Conservation (phyloP, 2,888 invertebrate species). For the Odontothrips loti region DNA sequence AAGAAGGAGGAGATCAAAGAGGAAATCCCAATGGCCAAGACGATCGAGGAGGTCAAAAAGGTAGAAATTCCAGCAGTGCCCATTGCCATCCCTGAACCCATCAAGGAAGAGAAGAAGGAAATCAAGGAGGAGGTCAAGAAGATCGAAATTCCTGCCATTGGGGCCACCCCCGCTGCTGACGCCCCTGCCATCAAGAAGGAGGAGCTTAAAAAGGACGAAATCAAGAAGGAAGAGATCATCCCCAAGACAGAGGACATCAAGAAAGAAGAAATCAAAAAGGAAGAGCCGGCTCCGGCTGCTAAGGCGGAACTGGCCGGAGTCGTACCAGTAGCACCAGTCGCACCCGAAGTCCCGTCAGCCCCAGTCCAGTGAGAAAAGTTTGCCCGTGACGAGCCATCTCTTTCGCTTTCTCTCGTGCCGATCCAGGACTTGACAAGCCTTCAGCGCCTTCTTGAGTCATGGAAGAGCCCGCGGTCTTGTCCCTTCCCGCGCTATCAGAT, state of each 20-base stretch:
- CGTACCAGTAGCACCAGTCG: conserved; percentile 35
- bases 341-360: conserved; percentile 35
- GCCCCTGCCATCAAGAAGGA: conserved; percentile 39
- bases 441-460: neutral
- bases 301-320: conserved; percentile 35
- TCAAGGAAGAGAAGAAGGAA: conserved; percentile 38
- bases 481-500: conserved; percentile 19
- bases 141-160: conserved; percentile 41
- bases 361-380: conserved; percentile 12
- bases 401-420: neutral
- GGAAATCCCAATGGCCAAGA: conserved; percentile 42
- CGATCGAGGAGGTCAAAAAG: conserved; percentile 40
- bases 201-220: conserved; percentile 39
- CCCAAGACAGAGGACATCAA: conserved; percentile 38
- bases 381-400: neutral
- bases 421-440: neutral
- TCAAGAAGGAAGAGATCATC: conserved; percentile 39
- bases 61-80: conserved; percentile 41
- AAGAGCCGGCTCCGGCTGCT: conserved; percentile 37
- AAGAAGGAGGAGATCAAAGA: conserved; percentile 40
- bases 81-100: conserved; percentile 41
- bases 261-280: conserved; percentile 38
- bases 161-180: conserved; percentile 32
- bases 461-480: neutral
- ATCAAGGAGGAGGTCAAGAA: conserved; percentile 28